Conservation (phyloP, 2,888 invertebrate species). For the Nowickia ferox region DNA sequence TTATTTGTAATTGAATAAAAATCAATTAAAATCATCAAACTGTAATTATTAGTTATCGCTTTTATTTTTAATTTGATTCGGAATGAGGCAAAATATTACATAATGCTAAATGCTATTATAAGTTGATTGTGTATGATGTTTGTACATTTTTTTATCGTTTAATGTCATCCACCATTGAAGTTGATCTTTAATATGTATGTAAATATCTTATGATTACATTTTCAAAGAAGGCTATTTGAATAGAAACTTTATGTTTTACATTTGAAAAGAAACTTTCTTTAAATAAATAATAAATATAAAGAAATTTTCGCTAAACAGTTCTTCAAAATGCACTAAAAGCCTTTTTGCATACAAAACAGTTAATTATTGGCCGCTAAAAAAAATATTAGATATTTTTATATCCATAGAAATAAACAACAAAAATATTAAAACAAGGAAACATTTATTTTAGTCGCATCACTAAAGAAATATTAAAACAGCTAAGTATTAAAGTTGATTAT, state of each 20-base stretch:
- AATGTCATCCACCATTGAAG: conserved; percentile 18
- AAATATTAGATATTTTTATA: conserved; percentile 40
- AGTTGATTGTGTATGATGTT: not conserved
- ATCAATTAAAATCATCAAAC: conserved; percentile 16
- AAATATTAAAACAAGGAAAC: conserved; percentile 44
- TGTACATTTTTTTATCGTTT: not conserved
- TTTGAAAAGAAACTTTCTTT: not conserved
- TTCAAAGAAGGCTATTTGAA: not conserved
- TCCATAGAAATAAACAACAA: not conserved
- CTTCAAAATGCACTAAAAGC: conserved; percentile 34
- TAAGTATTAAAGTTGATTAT: conserved; percentile 9
- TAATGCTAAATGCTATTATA: conserved; percentile 17
- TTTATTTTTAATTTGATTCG: conserved; percentile 11
- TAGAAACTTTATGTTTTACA: too few species aligned
- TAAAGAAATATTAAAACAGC: conserved; percentile 16
- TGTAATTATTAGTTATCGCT: conserved; percentile 24
- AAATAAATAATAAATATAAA: not conserved
- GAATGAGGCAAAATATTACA: not conserved
- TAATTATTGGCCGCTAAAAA: conserved; percentile 48
- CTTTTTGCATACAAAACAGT: conserved; percentile 61
- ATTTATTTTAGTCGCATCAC: not conserved
- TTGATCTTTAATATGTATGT: conserved; percentile 48
- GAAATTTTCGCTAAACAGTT: not conserved
- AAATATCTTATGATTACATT: not conserved
- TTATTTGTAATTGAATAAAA: conserved; percentile 30